Base-by-base conservation (phyloP, 2,888 invertebrate genomes). In the Mythimna pallens region DNA sequence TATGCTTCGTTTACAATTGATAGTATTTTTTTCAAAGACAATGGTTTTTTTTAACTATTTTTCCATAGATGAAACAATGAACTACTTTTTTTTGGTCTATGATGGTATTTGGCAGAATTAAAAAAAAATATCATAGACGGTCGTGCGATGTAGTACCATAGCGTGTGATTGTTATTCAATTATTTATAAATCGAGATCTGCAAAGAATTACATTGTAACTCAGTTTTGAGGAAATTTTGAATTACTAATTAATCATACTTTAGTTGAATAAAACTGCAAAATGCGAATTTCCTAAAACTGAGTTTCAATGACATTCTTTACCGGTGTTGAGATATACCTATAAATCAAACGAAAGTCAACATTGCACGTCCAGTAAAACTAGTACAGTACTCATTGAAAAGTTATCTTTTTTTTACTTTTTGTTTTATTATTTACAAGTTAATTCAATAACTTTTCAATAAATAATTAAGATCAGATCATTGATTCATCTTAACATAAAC, bases 11-110 rank as follows among this genome's bases (percentile, higher is more conserved):
- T 47, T 43, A 30, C 20, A 68, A 43, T 36, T 52, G 3, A 4
- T 17, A 0, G 14, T 30, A 7, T 47, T 30, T 57, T 54, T 74
- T 80, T 52, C 30, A 47, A 47, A 76, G 12, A 63, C 40, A 17
- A 20, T 3, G 0, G 0, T 59, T 40, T 61, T 40, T 76, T 50
- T 47, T 12, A 70, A 9, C 9, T 52, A 30, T 17, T 59, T 59
- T 65, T n/a, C 6, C 43, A 57, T 59, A 74, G 22, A 62, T 76
- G 78, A 57, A 78, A 12, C 54, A 70, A 70, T 61, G 14, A 55
- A 10, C 14, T 25, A 5, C 3, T 6, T 71, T 14, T 22, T 58
- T 1, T 0, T 2, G 17, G 52, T 34, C 14, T 2, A 8, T 14
- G 12, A 12, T 54, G 10, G 1, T 20, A 8, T 4, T 57, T 17